Percentiles rank a stretch among this genome's conserved stretches.
Conservation (phyloP, 2,888 invertebrate genomes). For the Lathronympha strigana region DNA sequence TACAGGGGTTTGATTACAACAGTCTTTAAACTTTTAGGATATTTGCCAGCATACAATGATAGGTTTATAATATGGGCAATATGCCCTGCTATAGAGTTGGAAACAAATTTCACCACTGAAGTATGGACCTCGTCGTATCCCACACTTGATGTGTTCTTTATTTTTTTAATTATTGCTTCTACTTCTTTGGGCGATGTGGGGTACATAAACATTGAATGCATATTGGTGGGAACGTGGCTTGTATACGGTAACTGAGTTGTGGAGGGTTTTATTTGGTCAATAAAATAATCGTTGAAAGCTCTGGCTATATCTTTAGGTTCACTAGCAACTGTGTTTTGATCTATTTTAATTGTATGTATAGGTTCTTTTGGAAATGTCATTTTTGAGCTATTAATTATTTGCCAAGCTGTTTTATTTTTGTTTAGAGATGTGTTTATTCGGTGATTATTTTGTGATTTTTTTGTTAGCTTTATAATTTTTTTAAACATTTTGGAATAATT, state of each 20-base stretch:
- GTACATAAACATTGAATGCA: not conserved
- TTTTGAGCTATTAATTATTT: not conserved
- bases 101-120: too few species aligned
- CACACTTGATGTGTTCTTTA: not conserved
- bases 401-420: not conserved
- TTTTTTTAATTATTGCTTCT: not conserved
- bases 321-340: not conserved
- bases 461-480: not conserved
- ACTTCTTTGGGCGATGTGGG: not conserved
- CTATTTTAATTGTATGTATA: not conserved
- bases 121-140: not conserved
- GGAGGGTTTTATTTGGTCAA: not conserved
- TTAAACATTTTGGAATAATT: not conserved
- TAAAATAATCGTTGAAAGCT: not conserved
- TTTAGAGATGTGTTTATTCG: not conserved
- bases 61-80: too few species aligned
- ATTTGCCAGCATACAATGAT: too few species aligned
- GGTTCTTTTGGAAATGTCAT: not conserved
- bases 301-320: not conserved
- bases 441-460: not conserved
- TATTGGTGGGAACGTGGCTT: not conserved
- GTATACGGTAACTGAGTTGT: not conserved
- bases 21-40: too few species aligned
- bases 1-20: too few species aligned
- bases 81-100: too few species aligned